phyloP scores from a whole-genome alignment of 2,797 vertebrate species.

The Esox masquinongy region DNA sequence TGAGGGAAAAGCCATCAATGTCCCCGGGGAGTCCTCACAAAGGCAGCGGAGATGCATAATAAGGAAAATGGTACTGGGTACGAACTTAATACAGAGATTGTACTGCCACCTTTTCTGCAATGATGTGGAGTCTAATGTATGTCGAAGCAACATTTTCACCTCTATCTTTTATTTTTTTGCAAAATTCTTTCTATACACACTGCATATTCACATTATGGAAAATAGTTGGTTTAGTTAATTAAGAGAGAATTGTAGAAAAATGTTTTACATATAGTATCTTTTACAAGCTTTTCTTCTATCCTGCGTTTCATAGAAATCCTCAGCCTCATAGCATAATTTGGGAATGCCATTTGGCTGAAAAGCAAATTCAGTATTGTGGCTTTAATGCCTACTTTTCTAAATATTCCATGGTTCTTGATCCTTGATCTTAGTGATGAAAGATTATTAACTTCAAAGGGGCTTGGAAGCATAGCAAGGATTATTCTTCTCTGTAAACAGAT shows the following conservation, averaged over 20 bases:
- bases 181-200: no score
- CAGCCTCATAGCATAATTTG: neutral
- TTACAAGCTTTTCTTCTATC: no score
- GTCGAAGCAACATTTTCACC: constrained; percentile 27
- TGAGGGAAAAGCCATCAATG: constrained; percentile 33
- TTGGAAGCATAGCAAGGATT: constrained; percentile 27
- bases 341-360: neutral
- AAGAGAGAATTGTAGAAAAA: no score
- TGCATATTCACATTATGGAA: no score
- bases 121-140: constrained; percentile 23
- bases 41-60: constrained; percentile 40
- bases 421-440: constrained; percentile 23
- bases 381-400: neutral
- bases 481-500: constrained; percentile 47
- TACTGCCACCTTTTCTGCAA: neutral
- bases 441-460: constrained; percentile 51
- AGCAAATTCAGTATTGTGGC: neutral
- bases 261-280: no score
- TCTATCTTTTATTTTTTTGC: constrained; percentile 26
- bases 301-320: neutral
- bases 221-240: no score
- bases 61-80: constrained; percentile 40
- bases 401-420: constrained; percentile 22
- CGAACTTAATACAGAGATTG: constrained; percentile 37
- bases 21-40: constrained; percentile 45